These are phyloP conservation scores for Tinea semifulvella DNA, from an alignment of 2,888 invertebrate genomes.

Conservation along the genomic window DNA sequence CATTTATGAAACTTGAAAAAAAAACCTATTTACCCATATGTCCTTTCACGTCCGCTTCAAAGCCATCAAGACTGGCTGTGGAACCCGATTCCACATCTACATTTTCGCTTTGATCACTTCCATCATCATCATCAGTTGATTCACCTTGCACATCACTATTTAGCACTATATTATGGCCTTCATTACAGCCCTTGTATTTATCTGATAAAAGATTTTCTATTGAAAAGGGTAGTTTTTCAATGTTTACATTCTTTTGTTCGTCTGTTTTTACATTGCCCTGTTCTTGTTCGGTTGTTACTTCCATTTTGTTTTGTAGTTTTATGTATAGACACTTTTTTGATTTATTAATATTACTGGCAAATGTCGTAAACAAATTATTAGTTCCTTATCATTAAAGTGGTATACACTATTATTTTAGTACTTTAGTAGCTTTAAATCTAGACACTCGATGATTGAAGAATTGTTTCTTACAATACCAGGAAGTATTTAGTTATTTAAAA, in stretches of 20 bases:
- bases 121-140: background rate
- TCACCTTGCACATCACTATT: background rate
- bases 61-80: constrained; percentile 28
- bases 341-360: too few relatives aligned
- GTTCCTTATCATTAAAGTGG: too few relatives aligned
- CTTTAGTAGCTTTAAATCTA: too few relatives aligned
- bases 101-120: constrained; percentile 13
- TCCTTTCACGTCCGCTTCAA: constrained; percentile 35
- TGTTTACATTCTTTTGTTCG: constrained; percentile 24
- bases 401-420: too few relatives aligned
- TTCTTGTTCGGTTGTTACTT: constrained; percentile 35
- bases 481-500: too few relatives aligned
- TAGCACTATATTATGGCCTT: background rate
- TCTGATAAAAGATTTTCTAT: constrained; percentile 51
- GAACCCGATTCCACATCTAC: constrained; percentile 5
- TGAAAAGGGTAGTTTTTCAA: constrained; percentile 51
- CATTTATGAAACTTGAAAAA: too few relatives aligned
- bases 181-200: constrained; percentile 26
- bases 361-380: too few relatives aligned
- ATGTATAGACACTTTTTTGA: too few relatives aligned
- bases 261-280: constrained; percentile 19
- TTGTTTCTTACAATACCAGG: too few relatives aligned
- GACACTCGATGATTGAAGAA: too few relatives aligned
- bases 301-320: constrained; percentile 2
- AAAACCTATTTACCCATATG: background rate